Evolutionary conservation across 2,797 vertebrate genomes (phyloP).

Genomic region (Sparus aurata): DNA sequence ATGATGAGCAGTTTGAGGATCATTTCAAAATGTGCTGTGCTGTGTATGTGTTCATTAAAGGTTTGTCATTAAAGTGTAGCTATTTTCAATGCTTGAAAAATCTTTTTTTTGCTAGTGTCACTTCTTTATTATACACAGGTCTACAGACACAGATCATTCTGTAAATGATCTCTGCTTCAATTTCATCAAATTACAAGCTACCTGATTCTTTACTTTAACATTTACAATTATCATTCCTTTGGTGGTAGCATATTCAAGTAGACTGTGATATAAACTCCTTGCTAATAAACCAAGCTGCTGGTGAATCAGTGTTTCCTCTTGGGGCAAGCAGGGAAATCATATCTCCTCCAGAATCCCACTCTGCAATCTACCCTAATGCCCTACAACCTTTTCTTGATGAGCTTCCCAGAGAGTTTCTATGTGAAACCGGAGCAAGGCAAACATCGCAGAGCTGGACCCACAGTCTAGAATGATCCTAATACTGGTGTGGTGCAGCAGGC

Average conservation of each 20-base stretch:
- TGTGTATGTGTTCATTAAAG: background rate
- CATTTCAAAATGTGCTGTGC: background rate
- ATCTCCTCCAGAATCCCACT: conserved; percentile 32
- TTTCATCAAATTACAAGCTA: background rate
- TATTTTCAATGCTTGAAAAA: background rate
- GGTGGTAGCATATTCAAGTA: conserved; percentile 18
- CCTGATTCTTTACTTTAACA: conserved; percentile 1
- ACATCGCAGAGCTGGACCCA: conserved; percentile 42
- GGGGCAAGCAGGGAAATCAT: conserved; percentile 43
- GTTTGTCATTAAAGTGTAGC: background rate
- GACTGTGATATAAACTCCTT: conserved; percentile 17
- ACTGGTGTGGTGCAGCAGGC: background rate
- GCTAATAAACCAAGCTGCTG: conserved; percentile 34
- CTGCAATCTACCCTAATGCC: conserved; percentile 26
- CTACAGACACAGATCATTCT: background rate
- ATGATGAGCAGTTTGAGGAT: background rate
- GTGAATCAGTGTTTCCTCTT: conserved; percentile 27
- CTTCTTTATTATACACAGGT: conserved; percentile 1
- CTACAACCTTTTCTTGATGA: conserved; percentile 55
- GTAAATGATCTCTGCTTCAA: conserved; percentile 3
- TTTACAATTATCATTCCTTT: conserved; percentile 14
- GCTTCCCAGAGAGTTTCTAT: conserved; percentile 50
- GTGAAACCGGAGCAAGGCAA: conserved; percentile 59
- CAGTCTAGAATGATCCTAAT: conserved; percentile 46
- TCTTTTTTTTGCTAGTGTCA: background rate